These are phyloP conservation scores for Romanomermis culicivorax DNA, from an alignment of 2,888 invertebrate species.

Conservation along the genomic window DNA sequence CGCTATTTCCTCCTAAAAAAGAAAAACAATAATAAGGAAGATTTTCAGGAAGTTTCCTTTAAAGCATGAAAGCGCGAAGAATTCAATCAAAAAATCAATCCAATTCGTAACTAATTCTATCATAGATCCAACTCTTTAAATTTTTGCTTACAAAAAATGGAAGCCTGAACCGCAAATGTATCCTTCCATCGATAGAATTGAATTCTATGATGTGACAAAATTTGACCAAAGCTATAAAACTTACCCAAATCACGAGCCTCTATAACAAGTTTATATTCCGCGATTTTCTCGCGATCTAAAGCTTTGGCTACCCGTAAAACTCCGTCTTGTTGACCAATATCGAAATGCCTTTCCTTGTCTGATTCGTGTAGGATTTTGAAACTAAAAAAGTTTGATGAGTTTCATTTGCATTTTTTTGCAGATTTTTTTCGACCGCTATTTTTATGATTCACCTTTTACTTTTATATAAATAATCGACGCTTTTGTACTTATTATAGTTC, in stretches of 20 bases:
- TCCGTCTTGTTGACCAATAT: conserved; percentile 67
- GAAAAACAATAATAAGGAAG: not conserved
- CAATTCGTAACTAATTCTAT: too few relatives aligned
- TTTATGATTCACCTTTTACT: not conserved
- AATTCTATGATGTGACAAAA: too few relatives aligned
- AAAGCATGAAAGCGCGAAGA: too few relatives aligned
- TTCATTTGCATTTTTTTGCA: not conserved
- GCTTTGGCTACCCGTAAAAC: conserved; percentile 78
- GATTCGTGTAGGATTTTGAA: conserved; percentile 58
- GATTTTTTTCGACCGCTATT: not conserved
- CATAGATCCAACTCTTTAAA: too few relatives aligned
- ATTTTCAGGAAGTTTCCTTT: too few relatives aligned
- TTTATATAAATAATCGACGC: not conserved
- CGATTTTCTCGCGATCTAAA: conserved; percentile 78
- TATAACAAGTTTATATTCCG: conserved; percentile 82
- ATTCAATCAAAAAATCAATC: conserved; percentile 2
- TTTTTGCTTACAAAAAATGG: too few relatives aligned
- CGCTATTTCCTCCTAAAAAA: conserved; percentile 47
- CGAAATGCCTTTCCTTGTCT: conserved; percentile 75
- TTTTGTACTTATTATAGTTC: too few relatives aligned
- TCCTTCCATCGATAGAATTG: too few relatives aligned
- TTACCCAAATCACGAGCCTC: conserved; percentile 68
- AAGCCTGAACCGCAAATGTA: too few relatives aligned
- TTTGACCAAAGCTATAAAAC: not conserved
- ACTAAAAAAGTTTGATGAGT: conserved; percentile 15